Evolutionary conservation across 1,140 invertebrate genomes (phyloP).

Genomic region (Bombyx mandarina): DNA sequence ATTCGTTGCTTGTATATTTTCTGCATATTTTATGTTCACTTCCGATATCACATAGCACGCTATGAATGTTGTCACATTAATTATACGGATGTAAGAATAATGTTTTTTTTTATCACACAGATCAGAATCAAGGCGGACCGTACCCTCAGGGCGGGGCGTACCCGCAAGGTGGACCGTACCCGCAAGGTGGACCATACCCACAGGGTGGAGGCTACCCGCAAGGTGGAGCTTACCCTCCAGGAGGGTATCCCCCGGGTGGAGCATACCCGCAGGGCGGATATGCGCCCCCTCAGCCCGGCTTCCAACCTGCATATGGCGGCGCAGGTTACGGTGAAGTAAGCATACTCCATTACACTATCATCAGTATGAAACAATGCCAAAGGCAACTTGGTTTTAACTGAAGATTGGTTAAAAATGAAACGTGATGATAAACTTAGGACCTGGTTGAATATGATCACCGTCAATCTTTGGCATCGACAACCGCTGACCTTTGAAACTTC

Average conservation of each 20-base stretch:
- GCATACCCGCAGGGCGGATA: constrained; percentile 50
- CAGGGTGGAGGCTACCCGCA: constrained; percentile 57
- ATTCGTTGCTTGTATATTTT: too few species aligned
- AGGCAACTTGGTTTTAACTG: too few species aligned
- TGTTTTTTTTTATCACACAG: constrained; percentile 17
- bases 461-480: too few species aligned
- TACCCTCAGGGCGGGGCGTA: constrained; percentile 45
- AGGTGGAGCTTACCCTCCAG: constrained; percentile 53
- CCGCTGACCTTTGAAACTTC: too few species aligned
- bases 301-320: constrained; percentile 43
- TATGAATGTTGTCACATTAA: too few species aligned
- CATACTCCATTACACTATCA: not conserved
- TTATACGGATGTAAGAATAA: too few species aligned
- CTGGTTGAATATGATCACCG: too few species aligned
- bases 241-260: constrained; percentile 40
- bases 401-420: too few species aligned
- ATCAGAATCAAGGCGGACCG: constrained; percentile 51
- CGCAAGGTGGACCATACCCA: constrained; percentile 48
- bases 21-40: too few species aligned
- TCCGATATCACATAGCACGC: constrained; percentile 3
- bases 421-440: too few species aligned
- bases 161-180: constrained; percentile 50
- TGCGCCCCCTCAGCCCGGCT: constrained; percentile 49
- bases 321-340: constrained; percentile 47
- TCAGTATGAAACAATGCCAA: too few species aligned